Base-by-base conservation (phyloP, 2,888 invertebrate genomes). In the Netelia inedita region DNA sequence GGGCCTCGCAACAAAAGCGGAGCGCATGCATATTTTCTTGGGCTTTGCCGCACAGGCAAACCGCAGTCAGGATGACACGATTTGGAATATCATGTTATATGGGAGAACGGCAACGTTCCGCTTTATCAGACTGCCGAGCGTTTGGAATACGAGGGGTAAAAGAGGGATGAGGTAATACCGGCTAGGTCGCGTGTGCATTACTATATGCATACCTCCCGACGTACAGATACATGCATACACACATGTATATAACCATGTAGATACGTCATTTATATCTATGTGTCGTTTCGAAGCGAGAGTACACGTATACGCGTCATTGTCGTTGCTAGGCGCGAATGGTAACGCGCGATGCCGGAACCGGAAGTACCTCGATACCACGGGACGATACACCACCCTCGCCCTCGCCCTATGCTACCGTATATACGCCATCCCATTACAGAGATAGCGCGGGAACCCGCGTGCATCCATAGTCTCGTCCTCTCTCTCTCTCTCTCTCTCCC, bases 261-360 rank as follows among this genome's bases (percentile, higher is more conserved):
- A n/a, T 5, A 21, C 14, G 11, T 14, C 21, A n/a, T 53, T 23
- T 72, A 43, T 43, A 43, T 59, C 8, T 21, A 19, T 59, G 6
- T 59, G 59, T 9, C 19, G 19, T 2, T 21, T 16, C 35, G 19
- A 66, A 21, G n/a, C 6, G 72, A 59, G 21, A 21, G 23, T 23
- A 69, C 50, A 28, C 55, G 69, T 69, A 16, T 28, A 35, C 53
- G 69, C 46, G 46, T 69, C 55, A 10, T 43, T 74, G 63, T 63
- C 16, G 63, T 28, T 46, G 11, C 61, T 53, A 50, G 28, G 50
- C 73, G 73, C 50, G 28, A 63, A 74, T 28, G 50, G 50, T 74
- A 74, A 74, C 50, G 63, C 73, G 46, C 50, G 50, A 59, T 74
- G 61, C 73, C 73, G 73, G 73, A 74, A 74, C 73, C 73, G 73